Evolutionary conservation across 2,888 invertebrate species (phyloP).

Genomic region (Apodemia zela): DNA sequence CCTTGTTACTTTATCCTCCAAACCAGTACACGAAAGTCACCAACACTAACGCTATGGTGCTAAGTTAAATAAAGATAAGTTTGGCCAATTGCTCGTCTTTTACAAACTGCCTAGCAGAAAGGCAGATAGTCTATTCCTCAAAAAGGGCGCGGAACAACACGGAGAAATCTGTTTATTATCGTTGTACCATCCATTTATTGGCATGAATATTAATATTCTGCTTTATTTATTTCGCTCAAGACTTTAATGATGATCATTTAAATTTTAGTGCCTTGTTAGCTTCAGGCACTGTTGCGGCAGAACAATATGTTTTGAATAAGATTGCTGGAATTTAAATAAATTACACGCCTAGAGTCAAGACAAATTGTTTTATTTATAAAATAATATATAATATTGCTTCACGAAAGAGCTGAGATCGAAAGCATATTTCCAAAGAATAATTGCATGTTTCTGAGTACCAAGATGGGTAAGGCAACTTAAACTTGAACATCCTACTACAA

Average conservation of each 20-base stretch:
- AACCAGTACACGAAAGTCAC: too few species aligned
- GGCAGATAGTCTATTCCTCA: neutral
- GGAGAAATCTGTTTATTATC: neutral
- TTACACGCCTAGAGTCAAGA: conserved; percentile 10
- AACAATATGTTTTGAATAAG: conserved; percentile 11
- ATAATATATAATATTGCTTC: neutral
- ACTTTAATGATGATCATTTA: conserved; percentile 5
- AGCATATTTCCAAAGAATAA: too few species aligned
- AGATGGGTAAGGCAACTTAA: too few species aligned
- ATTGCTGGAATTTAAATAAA: conserved; percentile 5
- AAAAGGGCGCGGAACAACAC: neutral
- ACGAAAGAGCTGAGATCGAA: too few species aligned
- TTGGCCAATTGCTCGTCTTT: neutral
- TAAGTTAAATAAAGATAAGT: neutral
- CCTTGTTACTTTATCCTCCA: too few species aligned
- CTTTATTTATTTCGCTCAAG: conserved; percentile 2
- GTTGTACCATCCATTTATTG: neutral
- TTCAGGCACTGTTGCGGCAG: neutral
- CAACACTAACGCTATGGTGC: too few species aligned
- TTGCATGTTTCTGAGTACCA: too few species aligned
- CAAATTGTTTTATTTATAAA: conserved; percentile 9
- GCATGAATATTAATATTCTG: conserved; percentile 5
- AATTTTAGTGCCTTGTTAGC: conserved; percentile 2
- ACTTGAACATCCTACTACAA: too few species aligned
- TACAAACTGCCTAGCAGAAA: neutral